phyloP scores from a whole-genome alignment of 2,888 invertebrate genomes.

The Dynastes hyllus region DNA sequence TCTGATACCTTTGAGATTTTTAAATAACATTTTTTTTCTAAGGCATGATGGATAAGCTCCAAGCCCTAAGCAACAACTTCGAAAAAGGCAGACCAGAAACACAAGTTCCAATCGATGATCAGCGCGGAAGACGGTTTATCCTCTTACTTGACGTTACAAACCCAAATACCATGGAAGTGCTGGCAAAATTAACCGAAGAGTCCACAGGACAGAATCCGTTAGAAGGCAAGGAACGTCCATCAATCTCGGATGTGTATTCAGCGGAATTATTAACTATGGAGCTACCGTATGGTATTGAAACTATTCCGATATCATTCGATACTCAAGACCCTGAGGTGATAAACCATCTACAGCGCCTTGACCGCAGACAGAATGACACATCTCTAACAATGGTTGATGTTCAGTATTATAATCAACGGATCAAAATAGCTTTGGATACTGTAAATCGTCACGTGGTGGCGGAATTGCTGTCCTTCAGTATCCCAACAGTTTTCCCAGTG shows the following conservation, averaged over 20 bases:
- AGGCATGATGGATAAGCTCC: conserved; percentile 27
- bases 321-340: not conserved
- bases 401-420: too few relatives aligned
- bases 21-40: not conserved
- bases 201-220: conserved; percentile 21
- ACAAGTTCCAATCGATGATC: conserved; percentile 23
- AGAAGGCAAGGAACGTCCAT: not conserved
- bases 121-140: not conserved
- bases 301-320: not conserved
- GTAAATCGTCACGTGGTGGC: not conserved
- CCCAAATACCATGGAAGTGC: not conserved
- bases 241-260: not conserved
- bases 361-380: not conserved
- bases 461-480: not conserved
- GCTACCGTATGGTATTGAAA: conserved; percentile 4
- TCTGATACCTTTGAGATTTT: too few relatives aligned
- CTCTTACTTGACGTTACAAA: conserved; percentile 7
- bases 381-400: conserved; percentile 6
- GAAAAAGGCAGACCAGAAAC: not conserved
- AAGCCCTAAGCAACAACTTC: not conserved
- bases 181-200: conserved; percentile 10
- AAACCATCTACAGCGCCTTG: not conserved
- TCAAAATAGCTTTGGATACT: not conserved
- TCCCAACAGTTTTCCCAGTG: conserved; percentile 9
- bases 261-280: conserved; percentile 9